Percentiles rank a stretch among this genome's conserved stretches.
phyloP scores from a whole-genome alignment of 2,113 vertebrate species.

The Atherinomorus stipes region DNA sequence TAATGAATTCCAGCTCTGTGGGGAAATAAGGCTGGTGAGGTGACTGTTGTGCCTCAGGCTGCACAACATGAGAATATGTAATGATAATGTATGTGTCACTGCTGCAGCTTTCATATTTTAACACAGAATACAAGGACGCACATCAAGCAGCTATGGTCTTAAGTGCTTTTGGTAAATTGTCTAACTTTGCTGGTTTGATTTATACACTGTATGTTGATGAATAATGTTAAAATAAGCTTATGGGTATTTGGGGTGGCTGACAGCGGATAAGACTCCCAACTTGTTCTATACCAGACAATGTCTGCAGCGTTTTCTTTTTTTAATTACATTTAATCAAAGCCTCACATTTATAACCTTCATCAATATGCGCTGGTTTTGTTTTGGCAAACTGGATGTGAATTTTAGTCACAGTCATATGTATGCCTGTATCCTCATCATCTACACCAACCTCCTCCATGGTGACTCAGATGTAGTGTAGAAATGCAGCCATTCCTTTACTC shows the following conservation, averaged over 20 bases:
- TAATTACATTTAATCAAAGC: too few species aligned
- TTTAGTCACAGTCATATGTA: not conserved
- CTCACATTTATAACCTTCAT: too few species aligned
- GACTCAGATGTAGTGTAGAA: not conserved
- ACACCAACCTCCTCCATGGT: not conserved
- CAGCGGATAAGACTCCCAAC: too few species aligned
- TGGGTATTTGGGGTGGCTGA: too few species aligned
- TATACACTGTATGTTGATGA: constrained; percentile 10
- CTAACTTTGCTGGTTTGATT: not conserved
- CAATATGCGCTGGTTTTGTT: too few species aligned
- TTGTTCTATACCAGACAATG: too few species aligned
- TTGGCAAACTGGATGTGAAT: not conserved
- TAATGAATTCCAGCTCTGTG: constrained; percentile 60
- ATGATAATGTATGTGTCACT: constrained; percentile 39
- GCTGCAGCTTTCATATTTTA: constrained; percentile 31
- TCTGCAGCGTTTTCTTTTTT: too few species aligned
- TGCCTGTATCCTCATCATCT: not conserved
- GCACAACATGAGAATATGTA: constrained; percentile 35
- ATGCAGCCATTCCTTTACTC: constrained; percentile 3
- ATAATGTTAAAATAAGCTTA: not conserved
- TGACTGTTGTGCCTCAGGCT: constrained; percentile 51
- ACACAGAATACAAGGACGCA: constrained; percentile 22
- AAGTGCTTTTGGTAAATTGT: constrained; percentile 9
- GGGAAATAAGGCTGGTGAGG: constrained; percentile 65
- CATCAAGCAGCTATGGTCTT: constrained; percentile 6